A percentile compares a stretch with the other conserved stretches of the same genome.
Conservation (phyloP, 2,113 vertebrate species). For the Neolamprologus caudopunctatus region DNA sequence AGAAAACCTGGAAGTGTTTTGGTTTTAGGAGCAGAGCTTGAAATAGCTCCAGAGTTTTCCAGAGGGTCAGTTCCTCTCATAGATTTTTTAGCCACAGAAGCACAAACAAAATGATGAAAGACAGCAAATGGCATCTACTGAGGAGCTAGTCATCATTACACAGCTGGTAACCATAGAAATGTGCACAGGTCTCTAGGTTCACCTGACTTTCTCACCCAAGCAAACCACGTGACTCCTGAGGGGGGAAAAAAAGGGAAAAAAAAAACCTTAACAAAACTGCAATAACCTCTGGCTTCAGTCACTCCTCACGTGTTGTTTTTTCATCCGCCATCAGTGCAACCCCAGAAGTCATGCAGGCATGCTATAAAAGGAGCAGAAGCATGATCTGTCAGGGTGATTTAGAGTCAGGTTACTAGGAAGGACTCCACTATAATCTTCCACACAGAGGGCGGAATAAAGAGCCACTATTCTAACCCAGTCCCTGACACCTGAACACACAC, state of each 20-base stretch:
- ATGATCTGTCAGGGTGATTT: slow-evolving; percentile 44
- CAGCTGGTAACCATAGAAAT: slow-evolving; percentile 1
- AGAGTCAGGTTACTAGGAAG: slow-evolving; percentile 39
- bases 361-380: slow-evolving; percentile 16
- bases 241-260: background rate
- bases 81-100: slow-evolving; percentile 36
- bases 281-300: background rate
- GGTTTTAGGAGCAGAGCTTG: slow-evolving; percentile 35
- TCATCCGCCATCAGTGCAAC: background rate
- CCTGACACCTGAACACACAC: slow-evolving; percentile 61
- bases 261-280: background rate
- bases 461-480: slow-evolving; percentile 31
- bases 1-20: slow-evolving; percentile 64
- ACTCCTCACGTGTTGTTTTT: background rate
- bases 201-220: background rate
- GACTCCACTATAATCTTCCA: slow-evolving; percentile 29
- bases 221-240: background rate
- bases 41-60: slow-evolving; percentile 61
- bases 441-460: slow-evolving; percentile 43
- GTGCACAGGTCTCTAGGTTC: background rate
- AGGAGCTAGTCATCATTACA: slow-evolving; percentile 22
- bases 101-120: slow-evolving; percentile 54
- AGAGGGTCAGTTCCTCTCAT: slow-evolving; percentile 33
- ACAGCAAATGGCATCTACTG: background rate
- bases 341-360: background rate